Evolutionary conservation across 2,797 vertebrate species (phyloP), one percentile per base, ranked within the genome.

Genomic region (Buphagus erythrorhynchus): DNA sequence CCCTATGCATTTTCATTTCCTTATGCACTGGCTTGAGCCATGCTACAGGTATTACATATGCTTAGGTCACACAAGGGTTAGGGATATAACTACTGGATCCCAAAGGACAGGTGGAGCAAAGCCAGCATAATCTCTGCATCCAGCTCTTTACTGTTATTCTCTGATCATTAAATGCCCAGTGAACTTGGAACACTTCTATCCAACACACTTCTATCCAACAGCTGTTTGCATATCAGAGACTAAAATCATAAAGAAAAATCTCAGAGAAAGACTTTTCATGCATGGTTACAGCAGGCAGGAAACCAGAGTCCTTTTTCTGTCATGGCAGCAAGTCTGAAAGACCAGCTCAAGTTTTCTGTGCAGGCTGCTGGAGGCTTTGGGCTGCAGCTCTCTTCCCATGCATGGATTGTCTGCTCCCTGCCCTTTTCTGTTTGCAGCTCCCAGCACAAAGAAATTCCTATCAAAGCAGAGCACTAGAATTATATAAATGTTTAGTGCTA

Each of bases 101-200:
- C 69, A 88, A 75, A 78, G 92, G 73, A 77, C 58, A 81, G 54
- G 83, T 73, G 82, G 75, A 95, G 78, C 78, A 86, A 83, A 96
- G 54, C 72, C 75, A 88, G 43, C 58, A 57, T 71, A 76, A 93
- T 76, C 73, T 83, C 83, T 72, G 45, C 67, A 69, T 46, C 51
- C 79, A 90, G 29, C n/a, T 71, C 79, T 72, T 66, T 79, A 58
- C 48, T 62, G 9, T 58, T 83, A 40, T 69, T 62, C 58, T 86
- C 73, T 90, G 89, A 81, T 96, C 71, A 49, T 18, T 55, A 90
- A 95, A 91, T 93, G 28, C 85, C 55, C 43, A 33, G 45, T 69
- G 69, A 93, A 83, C 29, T 78, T 67, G 40, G 51, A 96, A 84
- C 58, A 85, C 43, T 45, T 21, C 43, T 45, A 45, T 45, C 43